phyloP scores from a whole-genome alignment of 2,797 vertebrate species.

The Dryobates pubescens region DNA sequence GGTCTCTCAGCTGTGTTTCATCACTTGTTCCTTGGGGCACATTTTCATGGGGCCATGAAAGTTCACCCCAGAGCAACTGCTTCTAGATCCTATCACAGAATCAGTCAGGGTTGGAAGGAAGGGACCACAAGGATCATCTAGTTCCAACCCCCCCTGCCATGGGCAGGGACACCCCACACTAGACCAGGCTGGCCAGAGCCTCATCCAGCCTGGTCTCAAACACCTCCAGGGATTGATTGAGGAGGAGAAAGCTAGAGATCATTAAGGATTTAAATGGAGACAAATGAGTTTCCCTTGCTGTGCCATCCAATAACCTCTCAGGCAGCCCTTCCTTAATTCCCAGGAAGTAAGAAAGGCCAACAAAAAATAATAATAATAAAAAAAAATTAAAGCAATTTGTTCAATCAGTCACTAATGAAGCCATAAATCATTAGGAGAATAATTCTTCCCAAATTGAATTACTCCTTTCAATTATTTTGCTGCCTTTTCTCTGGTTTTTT shows the following conservation, averaged over 20 bases:
- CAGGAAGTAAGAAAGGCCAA: background rate
- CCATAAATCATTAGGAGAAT: conserved; percentile 66
- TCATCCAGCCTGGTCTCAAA: too few species aligned
- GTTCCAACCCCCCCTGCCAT: too few species aligned
- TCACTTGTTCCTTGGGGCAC: accelerated
- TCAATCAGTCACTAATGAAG: conserved; percentile 63
- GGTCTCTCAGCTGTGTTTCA: accelerated
- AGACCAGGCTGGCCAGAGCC: too few species aligned
- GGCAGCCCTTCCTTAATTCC: background rate
- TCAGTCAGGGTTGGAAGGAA: too few species aligned
- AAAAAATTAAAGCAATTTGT: conserved; percentile 18
- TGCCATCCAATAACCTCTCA: conserved; percentile 19
- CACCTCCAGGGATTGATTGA: background rate
- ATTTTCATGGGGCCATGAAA: background rate
- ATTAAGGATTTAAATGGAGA: conserved; percentile 43
- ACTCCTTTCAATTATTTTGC: conserved; percentile 48
- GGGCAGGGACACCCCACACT: too few species aligned
- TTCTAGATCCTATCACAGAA: background rate
- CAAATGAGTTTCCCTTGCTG: background rate
- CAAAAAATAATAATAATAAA: background rate
- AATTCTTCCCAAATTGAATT: conserved; percentile 59
- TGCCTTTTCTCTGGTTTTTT: background rate
- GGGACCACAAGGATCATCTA: too few species aligned
- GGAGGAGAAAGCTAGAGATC: background rate
- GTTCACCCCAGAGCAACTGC: background rate